Percentiles rank a stretch among this genome's conserved stretches.
These are phyloP conservation scores for Oenanthe oenanthe DNA, from an alignment of 2,113 vertebrate species.

Conservation along the genomic window DNA sequence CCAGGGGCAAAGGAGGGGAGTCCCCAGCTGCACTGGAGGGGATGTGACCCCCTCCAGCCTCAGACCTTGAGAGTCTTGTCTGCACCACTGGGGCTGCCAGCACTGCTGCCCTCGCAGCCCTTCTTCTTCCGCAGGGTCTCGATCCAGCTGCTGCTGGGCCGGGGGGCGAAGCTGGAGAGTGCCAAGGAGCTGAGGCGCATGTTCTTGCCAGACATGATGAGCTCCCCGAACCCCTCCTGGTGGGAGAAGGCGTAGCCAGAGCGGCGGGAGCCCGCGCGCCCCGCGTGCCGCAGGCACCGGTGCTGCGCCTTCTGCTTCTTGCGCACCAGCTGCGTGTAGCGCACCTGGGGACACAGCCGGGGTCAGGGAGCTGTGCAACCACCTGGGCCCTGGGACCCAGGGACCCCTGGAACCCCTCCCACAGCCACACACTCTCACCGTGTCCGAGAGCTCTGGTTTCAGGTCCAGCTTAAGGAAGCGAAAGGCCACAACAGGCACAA, in stretches of 20 bases:
- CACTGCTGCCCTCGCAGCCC: not conserved
- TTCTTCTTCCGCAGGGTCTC: conserved; percentile 91
- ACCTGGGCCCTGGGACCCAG: accelerated
- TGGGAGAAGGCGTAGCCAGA: conserved; percentile 94
- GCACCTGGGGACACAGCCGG: conserved; percentile 77
- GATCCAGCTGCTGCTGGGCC: conserved; percentile 88
- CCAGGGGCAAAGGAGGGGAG: not conserved
- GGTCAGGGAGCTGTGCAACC: not conserved
- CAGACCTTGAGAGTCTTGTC: conserved; percentile 64
- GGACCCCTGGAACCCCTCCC: accelerated
- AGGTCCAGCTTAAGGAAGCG: conserved; percentile 94
- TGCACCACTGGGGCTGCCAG: not conserved
- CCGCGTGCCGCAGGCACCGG: conserved; percentile 74
- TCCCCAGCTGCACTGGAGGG: not conserved
- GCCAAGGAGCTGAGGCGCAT: conserved; percentile 91
- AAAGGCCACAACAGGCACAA: conserved; percentile 91
- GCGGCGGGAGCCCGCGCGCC: conserved; percentile 78
- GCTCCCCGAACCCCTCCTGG: conserved; percentile 94
- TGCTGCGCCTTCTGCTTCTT: conserved; percentile 86
- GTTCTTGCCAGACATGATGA: conserved; percentile 95
- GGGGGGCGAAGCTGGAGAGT: conserved; percentile 81
- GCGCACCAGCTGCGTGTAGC: conserved; percentile 88
- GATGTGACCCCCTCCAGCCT: not conserved
- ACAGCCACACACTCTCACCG: conserved; percentile 67
- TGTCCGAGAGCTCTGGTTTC: conserved; percentile 90